Percentiles rank a stretch among this genome's conserved stretches.
These are phyloP conservation scores for Glaucidium brasilianum DNA, from an alignment of 2,113 vertebrate species.

Conservation along the genomic window DNA sequence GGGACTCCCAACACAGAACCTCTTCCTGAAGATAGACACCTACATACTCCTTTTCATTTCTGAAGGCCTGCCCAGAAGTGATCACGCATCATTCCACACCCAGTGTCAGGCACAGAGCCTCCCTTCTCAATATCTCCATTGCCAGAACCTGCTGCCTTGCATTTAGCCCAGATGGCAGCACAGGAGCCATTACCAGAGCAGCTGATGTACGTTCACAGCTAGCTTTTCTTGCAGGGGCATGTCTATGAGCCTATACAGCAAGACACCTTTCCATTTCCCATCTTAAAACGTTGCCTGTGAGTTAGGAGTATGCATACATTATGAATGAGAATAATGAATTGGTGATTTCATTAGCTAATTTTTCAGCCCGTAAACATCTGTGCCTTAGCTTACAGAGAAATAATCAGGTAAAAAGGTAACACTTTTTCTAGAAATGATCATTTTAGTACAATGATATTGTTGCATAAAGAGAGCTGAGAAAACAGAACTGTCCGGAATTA, in stretches of 20 bases:
- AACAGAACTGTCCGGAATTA: background rate
- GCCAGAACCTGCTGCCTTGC: background rate
- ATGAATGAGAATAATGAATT: background rate
- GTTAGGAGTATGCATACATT: background rate
- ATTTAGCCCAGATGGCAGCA: background rate
- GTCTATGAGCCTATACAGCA: background rate
- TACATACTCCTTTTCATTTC: background rate
- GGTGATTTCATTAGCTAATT: background rate
- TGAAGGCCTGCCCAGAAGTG: background rate
- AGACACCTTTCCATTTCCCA: background rate
- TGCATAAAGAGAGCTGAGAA: background rate
- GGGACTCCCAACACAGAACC: background rate
- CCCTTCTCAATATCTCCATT: background rate
- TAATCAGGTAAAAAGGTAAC: background rate
- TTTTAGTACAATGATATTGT: background rate
- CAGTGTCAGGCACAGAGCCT: background rate
- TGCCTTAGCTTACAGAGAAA: background rate
- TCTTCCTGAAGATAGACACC: background rate
- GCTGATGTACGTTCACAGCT: background rate
- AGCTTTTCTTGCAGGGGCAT: background rate
- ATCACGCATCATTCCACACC: background rate
- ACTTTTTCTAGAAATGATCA: background rate
- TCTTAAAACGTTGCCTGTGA: background rate
- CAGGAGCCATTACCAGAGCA: background rate
- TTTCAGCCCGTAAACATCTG: background rate